phyloP scores from a whole-genome alignment of 2,888 invertebrate genomes.

The Cheilosia scutellata region DNA sequence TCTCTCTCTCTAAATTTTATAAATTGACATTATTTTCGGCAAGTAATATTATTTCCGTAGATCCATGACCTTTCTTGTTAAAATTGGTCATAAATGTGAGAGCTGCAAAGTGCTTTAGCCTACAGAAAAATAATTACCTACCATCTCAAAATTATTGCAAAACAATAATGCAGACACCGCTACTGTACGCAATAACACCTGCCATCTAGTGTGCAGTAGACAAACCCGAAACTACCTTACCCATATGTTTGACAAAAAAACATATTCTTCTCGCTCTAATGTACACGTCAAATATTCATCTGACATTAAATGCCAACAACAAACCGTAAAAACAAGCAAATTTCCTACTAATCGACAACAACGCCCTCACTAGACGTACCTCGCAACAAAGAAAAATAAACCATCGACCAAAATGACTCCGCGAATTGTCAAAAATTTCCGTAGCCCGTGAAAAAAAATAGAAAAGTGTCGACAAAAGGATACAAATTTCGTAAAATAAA shows the following conservation, averaged over 20 bases:
- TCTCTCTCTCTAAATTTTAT: too few relatives aligned
- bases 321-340: constrained; percentile 21
- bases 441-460: constrained; percentile 46
- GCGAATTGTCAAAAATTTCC: constrained; percentile 71
- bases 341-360: constrained; percentile 17
- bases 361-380: constrained; percentile 42
- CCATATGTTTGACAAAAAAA: neutral
- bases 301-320: constrained; percentile 50
- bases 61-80: too few relatives aligned
- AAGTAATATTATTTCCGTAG: too few relatives aligned
- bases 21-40: too few relatives aligned
- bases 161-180: neutral
- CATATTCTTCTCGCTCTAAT: constrained; percentile 17
- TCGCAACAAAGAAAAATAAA: constrained; percentile 68
- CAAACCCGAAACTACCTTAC: constrained; percentile 1
- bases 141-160: neutral
- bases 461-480: constrained; percentile 34
- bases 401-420: constrained; percentile 72
- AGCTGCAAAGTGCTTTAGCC: too few relatives aligned
- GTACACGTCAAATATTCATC: constrained; percentile 25
- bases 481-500: constrained; percentile 27
- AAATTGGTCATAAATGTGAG: too few relatives aligned
- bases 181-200: neutral
- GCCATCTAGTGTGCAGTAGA: constrained; percentile 25
- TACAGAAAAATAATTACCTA: too few relatives aligned